Evolutionary conservation across 2,113 vertebrate genomes (phyloP).

Genomic region (Chunga burmeisteri): DNA sequence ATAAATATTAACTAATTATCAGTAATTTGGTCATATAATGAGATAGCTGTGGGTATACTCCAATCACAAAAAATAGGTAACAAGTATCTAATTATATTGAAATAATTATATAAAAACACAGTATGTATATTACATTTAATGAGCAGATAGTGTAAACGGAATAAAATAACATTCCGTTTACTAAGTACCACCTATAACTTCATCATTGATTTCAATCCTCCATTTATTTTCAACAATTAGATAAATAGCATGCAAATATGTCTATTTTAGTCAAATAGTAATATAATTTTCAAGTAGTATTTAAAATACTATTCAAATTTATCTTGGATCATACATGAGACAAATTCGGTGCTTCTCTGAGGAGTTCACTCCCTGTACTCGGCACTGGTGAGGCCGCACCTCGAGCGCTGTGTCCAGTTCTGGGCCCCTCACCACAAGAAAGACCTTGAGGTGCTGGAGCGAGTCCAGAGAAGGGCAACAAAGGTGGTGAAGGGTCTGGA

Average conservation of each 20-base stretch:
- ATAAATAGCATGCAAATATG: neutral
- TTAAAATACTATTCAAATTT: neutral
- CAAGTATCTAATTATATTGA: neutral
- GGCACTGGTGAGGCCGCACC: too few species aligned
- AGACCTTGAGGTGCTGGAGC: too few species aligned
- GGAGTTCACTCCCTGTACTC: neutral
- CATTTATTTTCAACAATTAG: neutral
- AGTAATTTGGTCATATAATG: neutral
- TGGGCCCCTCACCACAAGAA: too few species aligned
- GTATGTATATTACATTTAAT: neutral
- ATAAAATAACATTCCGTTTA: neutral
- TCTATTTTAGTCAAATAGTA: neutral
- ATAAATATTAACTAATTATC: neutral
- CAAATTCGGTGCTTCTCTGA: neutral
- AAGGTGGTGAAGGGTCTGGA: too few species aligned
- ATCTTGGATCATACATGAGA: neutral
- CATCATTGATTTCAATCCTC: neutral
- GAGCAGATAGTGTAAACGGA: neutral
- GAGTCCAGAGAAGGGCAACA: too few species aligned
- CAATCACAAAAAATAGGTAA: neutral
- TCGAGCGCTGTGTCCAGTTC: too few species aligned
- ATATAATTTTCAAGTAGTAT: neutral
- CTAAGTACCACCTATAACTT: neutral
- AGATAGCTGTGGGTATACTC: neutral
- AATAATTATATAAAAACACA: neutral